Evolutionary conservation across 2,113 vertebrate species (phyloP), one percentile per base, ranked within the genome.

Genomic region (Apteryx owenii): DNA sequence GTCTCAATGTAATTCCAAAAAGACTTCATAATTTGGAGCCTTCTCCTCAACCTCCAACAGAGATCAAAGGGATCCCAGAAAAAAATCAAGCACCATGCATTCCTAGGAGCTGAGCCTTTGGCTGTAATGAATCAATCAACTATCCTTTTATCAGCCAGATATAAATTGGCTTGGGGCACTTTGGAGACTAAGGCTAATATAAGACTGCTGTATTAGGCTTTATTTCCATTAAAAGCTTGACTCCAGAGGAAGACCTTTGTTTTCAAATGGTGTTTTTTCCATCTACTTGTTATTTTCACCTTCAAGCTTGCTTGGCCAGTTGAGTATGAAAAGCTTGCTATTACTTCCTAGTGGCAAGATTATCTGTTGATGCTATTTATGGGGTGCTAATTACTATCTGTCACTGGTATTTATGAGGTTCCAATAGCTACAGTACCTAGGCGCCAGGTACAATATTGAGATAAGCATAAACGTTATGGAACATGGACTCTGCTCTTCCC

Each of bases 81-180:
- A 93, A 92, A 92, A 88, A 68, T n/a, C 73, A 91, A 83, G 62
- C 85, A 86, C 70, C 53, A 10, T 28, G n/a, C 88, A 95, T 96
- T 95, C 88, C 93, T 96, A 76, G n/a, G 62, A 96, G 72, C 87
- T 78, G 80, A 90, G 85, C 94, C 93, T 96, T 94, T 91, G 81
- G 89, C 85, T 93, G 48, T 75, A 53, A 88, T 94, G 85, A 93
- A 91, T 94, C 91, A 75, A 88, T 85, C 91, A 93, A 88, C 80
- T 48, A 78, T 38, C n/a, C 88, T 88, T 95, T 96, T 92, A 94
- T 95, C 91, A 93, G 54, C 42, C 69, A 88, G 48, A 84, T 90
- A 95, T 88, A 91, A 94, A 93, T 28, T 93, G 77, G 91, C 89
- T 75, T 54, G 25, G 65, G 93, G 81, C 87, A 70, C 38, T 90